Evolutionary conservation across 2,113 vertebrate genomes (phyloP), one percentile per base, ranked within the genome.

Genomic region (Peromyscus maniculatus): DNA sequence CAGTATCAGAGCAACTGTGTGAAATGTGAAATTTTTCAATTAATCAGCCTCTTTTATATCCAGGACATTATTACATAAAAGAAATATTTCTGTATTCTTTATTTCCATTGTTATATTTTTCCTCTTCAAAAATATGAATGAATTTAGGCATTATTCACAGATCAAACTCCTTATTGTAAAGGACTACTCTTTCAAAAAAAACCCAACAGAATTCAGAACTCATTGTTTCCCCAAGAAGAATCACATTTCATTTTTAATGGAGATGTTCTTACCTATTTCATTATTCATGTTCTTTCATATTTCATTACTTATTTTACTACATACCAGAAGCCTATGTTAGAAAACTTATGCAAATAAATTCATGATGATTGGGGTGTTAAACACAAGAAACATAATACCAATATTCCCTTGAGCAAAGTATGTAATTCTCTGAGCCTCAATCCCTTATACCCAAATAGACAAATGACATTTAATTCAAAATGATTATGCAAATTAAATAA

Each of bases 11-110:
- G 49, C 11, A 82, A 93, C 59, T 82, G 17, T 5, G 4, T 89
- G 79, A 93, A 87, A 93, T 91, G 84, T 86, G 80, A 95, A 97
- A 88, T 15, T 66, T 93, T 95, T 91, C 71, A 97, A 90, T 95
- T 95, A 97, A 83, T 90, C 75, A 93, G 26, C 43, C 43, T 77
- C 86, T 94, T 97, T 96, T 88, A 89, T 78, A 43, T 93, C 4
- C n/a, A 89, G 55, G 6, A 64, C 15, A 64, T 84, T 84, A 64
- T 84, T 28, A 4, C 17, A 84, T 84, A 67, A 97, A 93, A 91
- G 36, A 31, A 95, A 49, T 86, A 92, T 88, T 88, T 31, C 16
- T 91, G 21, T 71, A 87, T 84, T 69, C 16, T 66, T 92, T 95
- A 57, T 89, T 95, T 95, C 12, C n/a, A 59, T 84, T 89, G 91